These are phyloP conservation scores for Apis dorsata DNA, from an alignment of 1,140 invertebrate genomes.

Conservation along the genomic window DNA sequence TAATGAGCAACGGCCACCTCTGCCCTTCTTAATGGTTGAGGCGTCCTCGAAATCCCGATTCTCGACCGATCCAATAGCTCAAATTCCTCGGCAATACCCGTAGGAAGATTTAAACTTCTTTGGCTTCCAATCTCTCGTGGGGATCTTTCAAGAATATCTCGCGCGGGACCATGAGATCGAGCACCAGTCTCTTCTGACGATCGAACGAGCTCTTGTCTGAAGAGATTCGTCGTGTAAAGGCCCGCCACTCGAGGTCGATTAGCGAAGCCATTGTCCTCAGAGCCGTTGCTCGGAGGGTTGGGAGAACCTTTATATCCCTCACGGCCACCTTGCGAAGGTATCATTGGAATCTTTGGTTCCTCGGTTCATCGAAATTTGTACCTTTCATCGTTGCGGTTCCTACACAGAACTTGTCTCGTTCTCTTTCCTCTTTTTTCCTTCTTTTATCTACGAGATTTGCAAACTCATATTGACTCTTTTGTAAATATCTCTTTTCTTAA, in stretches of 20 bases:
- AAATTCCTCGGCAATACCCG: slow-evolving; percentile 53
- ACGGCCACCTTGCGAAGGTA: slow-evolving; percentile 76
- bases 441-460: background rate
- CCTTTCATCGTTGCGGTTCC: slow-evolving; percentile 41
- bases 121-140: slow-evolving; percentile 61
- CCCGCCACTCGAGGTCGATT: slow-evolving; percentile 73
- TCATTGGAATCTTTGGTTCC: slow-evolving; percentile 73
- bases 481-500: too few relatives aligned
- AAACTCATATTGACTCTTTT: background rate
- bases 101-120: slow-evolving; percentile 66
- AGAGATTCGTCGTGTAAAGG: slow-evolving; percentile 70
- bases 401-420: background rate
- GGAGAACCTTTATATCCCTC: slow-evolving; percentile 74
- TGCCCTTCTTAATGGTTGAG: slow-evolving; percentile 66
- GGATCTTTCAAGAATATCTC: slow-evolving; percentile 46
- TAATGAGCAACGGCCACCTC: slow-evolving; percentile 11
- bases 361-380: slow-evolving; percentile 36
- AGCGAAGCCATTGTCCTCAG: slow-evolving; percentile 75
- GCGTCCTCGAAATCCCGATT: slow-evolving; percentile 63
- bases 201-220: slow-evolving; percentile 65
- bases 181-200: slow-evolving; percentile 62
- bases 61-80: slow-evolving; percentile 46
- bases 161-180: slow-evolving; percentile 60
- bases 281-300: slow-evolving; percentile 76
- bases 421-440: background rate